Base-by-base conservation (phyloP, 2,797 vertebrate genomes). In the Numenius phaeopus region DNA sequence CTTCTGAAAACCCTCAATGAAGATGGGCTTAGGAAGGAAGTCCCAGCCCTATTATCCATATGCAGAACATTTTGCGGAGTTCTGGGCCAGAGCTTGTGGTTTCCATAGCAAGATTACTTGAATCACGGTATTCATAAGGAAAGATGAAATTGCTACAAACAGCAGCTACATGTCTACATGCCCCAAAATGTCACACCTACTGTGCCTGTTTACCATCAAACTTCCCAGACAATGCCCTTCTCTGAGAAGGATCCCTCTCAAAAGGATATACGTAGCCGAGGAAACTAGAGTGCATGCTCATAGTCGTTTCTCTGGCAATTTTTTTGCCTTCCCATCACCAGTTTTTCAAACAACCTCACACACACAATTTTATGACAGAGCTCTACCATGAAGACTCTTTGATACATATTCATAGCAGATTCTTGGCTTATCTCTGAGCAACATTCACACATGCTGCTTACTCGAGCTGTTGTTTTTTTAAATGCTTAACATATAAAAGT, bases 351-450 rank as follows among this genome's bases (percentile, higher is more conserved):
- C 34, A 66, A 34, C 32, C 37, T 76, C 50, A 13, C 23, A 30
- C 30, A 44, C n/a, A 67, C 24, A 89, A 23, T 73, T 93, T 93
- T 37, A 46, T 75, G 57, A 42, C 9, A 7, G 80, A 88, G 57
- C 54, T 89, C 32, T 69, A 86, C 80, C 80, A 90, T 5, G 34
- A 75, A 75, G 73, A 20, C 76, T 93, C 67, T 93, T 87, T 89
- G 78, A 95, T 97, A 73, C 87, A 80, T 89, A 94, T 94, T 89
- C 90, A 96, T 84, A 76, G 64, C 66, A 55, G 80, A 82, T 87
- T 47, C 77, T 93, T 94, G 92, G 81, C 95, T 97, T 96, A 94
- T 97, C 96, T 96, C 89, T 85, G 67, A 94, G 83, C 87, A 87
- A 66, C 96, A 96, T 59, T 96, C 95, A 82, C 92, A 95, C 90